Percentiles rank a stretch among this genome's conserved stretches.
Evolutionary conservation across 2,113 vertebrate species (phyloP).

Genomic region (Pholis gunnellus): DNA sequence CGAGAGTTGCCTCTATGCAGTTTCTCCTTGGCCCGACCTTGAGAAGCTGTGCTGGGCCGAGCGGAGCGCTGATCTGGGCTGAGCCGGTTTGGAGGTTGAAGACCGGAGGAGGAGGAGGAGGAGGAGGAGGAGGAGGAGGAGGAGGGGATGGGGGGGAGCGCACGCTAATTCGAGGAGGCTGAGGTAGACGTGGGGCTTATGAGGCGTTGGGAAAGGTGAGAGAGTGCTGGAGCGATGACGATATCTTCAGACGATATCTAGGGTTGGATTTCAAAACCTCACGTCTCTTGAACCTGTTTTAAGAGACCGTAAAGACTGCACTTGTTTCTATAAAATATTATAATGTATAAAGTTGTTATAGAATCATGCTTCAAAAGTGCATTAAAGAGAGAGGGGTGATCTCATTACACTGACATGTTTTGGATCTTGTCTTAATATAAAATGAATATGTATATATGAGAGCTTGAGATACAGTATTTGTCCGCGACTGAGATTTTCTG

Average conservation of each 20-base stretch:
- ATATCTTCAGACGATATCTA: neutral
- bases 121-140: neutral
- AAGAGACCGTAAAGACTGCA: neutral
- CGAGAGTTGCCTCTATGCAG: slow-evolving; percentile 50
- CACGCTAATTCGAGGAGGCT: slow-evolving; percentile 20
- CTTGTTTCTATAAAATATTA: neutral
- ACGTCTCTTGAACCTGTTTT: neutral
- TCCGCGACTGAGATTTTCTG: neutral
- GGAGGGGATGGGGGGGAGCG: slow-evolving; percentile 28
- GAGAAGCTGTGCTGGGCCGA: slow-evolving; percentile 72
- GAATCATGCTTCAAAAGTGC: neutral
- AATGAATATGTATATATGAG: no score
- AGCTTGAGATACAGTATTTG: neutral
- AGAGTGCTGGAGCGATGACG: neutral
- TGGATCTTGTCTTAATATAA: no score
- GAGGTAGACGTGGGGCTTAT: slow-evolving; percentile 9
- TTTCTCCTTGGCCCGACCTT: slow-evolving; percentile 79
- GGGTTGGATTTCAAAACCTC: neutral
- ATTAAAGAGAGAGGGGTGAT: neutral
- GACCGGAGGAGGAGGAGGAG: slow-evolving; percentile 14
- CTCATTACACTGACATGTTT: slow-evolving; percentile 3
- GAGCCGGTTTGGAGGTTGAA: slow-evolving; percentile 44
- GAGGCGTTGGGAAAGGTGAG: slow-evolving; percentile 19
- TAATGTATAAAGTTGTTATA: neutral
- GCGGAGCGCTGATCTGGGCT: slow-evolving; percentile 50